phyloP scores from a whole-genome alignment of 2,113 vertebrate species.

The Oenanthe oenanthe region DNA sequence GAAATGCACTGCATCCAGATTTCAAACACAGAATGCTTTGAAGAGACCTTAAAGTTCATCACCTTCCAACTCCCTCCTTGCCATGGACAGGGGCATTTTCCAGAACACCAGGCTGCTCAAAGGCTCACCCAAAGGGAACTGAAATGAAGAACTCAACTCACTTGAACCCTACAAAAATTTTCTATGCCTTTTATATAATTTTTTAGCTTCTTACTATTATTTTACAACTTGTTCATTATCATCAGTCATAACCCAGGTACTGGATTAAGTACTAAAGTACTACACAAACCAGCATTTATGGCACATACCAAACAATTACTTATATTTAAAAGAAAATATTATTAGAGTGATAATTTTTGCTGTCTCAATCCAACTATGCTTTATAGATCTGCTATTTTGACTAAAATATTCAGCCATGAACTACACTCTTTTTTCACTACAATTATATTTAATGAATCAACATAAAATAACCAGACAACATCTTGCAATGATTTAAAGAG shows the following conservation, averaged over 20 bases:
- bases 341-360: background rate
- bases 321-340: background rate
- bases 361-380: background rate
- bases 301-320: background rate
- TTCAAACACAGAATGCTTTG: background rate
- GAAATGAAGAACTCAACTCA: background rate
- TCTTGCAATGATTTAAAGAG: conserved; percentile 57
- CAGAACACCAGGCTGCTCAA: background rate
- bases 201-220: background rate
- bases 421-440: background rate
- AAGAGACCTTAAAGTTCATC: background rate
- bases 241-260: background rate
- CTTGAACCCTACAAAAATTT: background rate
- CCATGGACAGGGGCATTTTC: background rate
- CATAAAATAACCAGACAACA: conserved; percentile 42
- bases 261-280: background rate
- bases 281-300: background rate
- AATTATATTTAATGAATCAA: conserved; percentile 24
- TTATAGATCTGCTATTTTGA: background rate
- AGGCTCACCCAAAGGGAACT: background rate
- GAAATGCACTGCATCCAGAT: background rate
- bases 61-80: accelerated
- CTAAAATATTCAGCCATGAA: conserved; percentile 8
- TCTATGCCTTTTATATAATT: background rate
- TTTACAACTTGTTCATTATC: background rate